Base-by-base conservation (phyloP, 2,797 vertebrate species). In the Benthosema pterotum region DNA sequence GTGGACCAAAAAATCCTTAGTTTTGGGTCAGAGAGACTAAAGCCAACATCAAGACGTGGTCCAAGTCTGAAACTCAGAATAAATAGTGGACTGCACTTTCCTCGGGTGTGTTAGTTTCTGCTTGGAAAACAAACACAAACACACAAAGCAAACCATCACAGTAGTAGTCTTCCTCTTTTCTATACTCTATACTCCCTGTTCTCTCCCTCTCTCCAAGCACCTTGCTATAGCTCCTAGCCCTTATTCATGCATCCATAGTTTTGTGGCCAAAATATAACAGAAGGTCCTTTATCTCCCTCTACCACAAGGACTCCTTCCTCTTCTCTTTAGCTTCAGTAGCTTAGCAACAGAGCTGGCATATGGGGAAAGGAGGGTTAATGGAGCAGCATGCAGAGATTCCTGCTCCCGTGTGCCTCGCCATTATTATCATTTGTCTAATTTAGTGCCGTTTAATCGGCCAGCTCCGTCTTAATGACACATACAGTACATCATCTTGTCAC, bases 401-500 rank as follows among this genome's bases (percentile, higher is more conserved):
- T 57, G 75, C 67, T 76, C 75, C 75, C 70, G 68, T 48, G 42
- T 72, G 69, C 65, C 64, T 64, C 28, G 25, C 60, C 67, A 62
- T 81, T 82, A 80, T 82, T 79, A 62, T 57, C 74, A 77, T 72
- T 55, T 52, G 48, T 72, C 69, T 77, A 79, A 82, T 79, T 75
- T 75, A 80, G 67, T 69, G 73, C 59, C 13, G 59, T 84, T 82
- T 80, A 88, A 87, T 87, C 61, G 70, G 59, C 57, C 63, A 38
- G 56, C 75, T 77, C 74, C 65, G 48, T 70, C 71, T 71, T 80
- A 84, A 85, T 80, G 75, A 74, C 75, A 70, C 75, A 83, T 83
- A 56, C 71, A 83, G 83, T 83, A 56, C 71, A 83, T 88, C 79
- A 80, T 80, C 54, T 74, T 85, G 81, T 84, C 83, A 79, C 61